These are phyloP conservation scores for Achatina immaculata DNA, from an alignment of 1,140 invertebrate genomes.

Conservation along the genomic window DNA sequence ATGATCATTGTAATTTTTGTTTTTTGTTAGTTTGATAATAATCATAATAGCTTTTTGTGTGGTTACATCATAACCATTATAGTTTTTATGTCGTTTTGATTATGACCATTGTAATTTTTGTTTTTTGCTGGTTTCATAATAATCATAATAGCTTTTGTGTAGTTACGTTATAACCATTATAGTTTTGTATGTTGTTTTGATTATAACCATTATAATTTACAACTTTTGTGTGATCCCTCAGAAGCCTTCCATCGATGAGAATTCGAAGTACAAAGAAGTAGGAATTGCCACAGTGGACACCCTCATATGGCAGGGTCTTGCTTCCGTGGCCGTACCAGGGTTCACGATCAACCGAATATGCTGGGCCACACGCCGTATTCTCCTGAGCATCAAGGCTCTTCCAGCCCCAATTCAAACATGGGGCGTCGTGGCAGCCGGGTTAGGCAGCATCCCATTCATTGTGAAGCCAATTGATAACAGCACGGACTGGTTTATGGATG, in stretches of 20 bases:
- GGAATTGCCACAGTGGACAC: slow-evolving; percentile 82
- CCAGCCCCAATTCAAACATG: slow-evolving; percentile 75
- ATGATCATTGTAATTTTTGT: too few relatives aligned
- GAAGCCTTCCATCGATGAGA: not conserved
- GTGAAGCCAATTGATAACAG: slow-evolving; percentile 89
- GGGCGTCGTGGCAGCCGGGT: slow-evolving; percentile 83
- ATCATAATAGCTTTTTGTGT: too few relatives aligned
- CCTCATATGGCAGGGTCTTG: slow-evolving; percentile 91
- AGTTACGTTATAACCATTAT: too few relatives aligned
- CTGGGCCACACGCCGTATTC: slow-evolving; percentile 74
- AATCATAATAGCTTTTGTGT: too few relatives aligned
- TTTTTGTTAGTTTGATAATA: too few relatives aligned
- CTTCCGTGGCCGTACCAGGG: slow-evolving; percentile 92
- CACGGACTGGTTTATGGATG: slow-evolving; percentile 86
- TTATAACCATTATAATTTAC: too few relatives aligned
- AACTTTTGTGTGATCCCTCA: not conserved
- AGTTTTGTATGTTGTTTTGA: too few relatives aligned
- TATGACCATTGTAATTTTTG: too few relatives aligned
- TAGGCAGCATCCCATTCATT: slow-evolving; percentile 90
- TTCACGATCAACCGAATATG: slow-evolving; percentile 92
- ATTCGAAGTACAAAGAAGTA: slow-evolving; percentile 47
- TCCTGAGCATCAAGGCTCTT: slow-evolving; percentile 73
- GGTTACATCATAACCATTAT: too few relatives aligned
- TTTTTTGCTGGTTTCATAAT: too few relatives aligned
- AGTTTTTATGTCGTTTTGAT: too few relatives aligned